Base-by-base conservation (phyloP, 2,797 vertebrate species). In the Lateolabrax maculatus region DNA sequence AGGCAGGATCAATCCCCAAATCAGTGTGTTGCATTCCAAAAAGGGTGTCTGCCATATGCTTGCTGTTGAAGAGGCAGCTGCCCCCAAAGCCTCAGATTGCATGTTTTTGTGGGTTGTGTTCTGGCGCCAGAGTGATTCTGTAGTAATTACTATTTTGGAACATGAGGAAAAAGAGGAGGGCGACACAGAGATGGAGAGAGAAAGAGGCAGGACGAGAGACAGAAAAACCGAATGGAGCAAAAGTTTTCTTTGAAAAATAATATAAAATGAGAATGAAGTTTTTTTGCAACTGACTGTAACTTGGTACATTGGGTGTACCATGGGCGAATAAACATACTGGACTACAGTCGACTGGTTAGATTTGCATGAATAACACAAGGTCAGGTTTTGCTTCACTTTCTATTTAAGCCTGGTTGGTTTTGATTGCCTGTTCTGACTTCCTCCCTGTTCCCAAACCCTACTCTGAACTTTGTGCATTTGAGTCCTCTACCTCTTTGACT, bases 71-170 rank as follows among this genome's bases (percentile, higher is more conserved):
- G 72, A 86, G 67, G 83, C 84, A 89, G 81, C 82, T 81, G 89
- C 83, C 84, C 74, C 77, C 66, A 76, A 91, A 92, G 78, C 71
- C 27, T 80, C 39, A 63, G 81, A 82, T 85, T 87, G 49, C 51
- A 73, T 78, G 64, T 86, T 86, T 81, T 77, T 70, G 75, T 83
- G 84, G 74, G 80, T 79, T 78, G 73, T 87, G 61, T 84, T 87
- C 71, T 60, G 78, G 84, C 61, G 34, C 88, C 90, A 82, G 79
- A 70, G 71, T 64, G 73, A 69, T 87, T 73, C 63, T 83, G 80
- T 58, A 71, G 77, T 90, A 92, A 93, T 92, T 91, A 87, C 86
- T 84, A 75, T 92, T 90, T 79, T 88, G 80, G 84, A 90, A 79
- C 46, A 79, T 39, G 34, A 80, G 61, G 48, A 25, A 44, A 81